phyloP scores from a whole-genome alignment of 2,888 invertebrate genomes.

The Bedellia somnulentella region DNA sequence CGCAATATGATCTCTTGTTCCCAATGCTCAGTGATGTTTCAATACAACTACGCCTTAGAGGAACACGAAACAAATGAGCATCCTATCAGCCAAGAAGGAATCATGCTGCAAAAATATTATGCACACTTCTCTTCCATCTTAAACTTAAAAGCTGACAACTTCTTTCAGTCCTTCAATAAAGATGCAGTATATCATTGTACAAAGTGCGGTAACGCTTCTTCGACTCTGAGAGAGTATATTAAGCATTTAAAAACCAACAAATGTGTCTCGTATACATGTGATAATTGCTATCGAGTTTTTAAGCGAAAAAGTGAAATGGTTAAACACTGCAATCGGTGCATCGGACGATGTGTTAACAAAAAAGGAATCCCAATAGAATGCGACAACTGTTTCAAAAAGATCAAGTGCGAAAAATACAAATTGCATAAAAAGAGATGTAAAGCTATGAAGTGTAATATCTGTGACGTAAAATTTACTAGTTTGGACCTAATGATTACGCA shows the following conservation, averaged over 20 bases:
- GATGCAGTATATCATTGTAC: conserved; percentile 16
- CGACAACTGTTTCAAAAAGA: conserved; percentile 16
- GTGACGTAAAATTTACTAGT: conserved; percentile 18
- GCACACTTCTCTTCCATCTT: conserved; percentile 22
- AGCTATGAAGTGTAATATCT: conserved; percentile 22
- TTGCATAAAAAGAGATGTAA: conserved; percentile 20
- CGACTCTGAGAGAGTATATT: conserved; percentile 14
- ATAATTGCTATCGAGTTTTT: conserved; percentile 21
- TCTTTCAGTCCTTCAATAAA: conserved; percentile 15
- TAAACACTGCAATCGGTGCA: conserved; percentile 14
- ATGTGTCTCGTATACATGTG: conserved; percentile 19
- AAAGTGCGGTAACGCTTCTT: conserved; percentile 15
- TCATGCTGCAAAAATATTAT: conserved; percentile 17
- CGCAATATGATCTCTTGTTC: conserved; percentile 20
- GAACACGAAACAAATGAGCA: conserved; percentile 19
- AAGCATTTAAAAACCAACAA: conserved; percentile 19
- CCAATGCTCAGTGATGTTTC: conserved; percentile 20
- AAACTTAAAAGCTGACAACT: conserved; percentile 20
- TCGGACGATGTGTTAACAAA: no score
- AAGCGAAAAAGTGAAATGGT: conserved; percentile 13
- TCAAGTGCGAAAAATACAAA: conserved; percentile 8
- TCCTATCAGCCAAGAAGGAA: conserved; percentile 17
- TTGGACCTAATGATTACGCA: conserved; percentile 24
- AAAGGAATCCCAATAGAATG: no score
- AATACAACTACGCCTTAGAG: conserved; percentile 15